These are phyloP conservation scores for Danionella dracula DNA, from an alignment of 2,797 vertebrate species.

Conservation along the genomic window DNA sequence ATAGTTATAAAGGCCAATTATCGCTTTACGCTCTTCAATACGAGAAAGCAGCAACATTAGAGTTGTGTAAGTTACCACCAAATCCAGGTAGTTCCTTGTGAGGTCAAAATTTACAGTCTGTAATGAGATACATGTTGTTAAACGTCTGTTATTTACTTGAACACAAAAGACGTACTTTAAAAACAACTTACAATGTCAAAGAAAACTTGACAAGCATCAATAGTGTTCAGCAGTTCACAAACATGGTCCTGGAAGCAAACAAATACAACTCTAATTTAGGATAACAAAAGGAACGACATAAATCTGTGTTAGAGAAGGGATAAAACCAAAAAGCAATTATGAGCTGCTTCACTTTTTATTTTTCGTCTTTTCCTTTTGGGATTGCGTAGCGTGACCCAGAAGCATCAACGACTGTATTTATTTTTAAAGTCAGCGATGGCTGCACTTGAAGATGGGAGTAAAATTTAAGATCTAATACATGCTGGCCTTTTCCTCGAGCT, in stretches of 20 bases:
- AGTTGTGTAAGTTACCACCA: conserved; percentile 96
- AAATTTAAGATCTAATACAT: too few species aligned
- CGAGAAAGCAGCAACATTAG: conserved; percentile 95
- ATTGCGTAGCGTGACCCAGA: too few species aligned
- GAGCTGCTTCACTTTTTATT: too few species aligned
- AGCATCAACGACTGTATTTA: too few species aligned
- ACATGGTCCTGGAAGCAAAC: conserved; percentile 83
- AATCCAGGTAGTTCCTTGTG: conserved; percentile 95
- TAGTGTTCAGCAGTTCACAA: conserved; percentile 95
- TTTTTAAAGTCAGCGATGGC: too few species aligned
- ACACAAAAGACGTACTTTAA: not conserved
- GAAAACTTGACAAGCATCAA: conserved; percentile 97
- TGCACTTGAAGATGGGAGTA: too few species aligned
- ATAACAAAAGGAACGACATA: too few species aligned
- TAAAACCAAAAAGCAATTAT: too few species aligned
- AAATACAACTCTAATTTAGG: too few species aligned
- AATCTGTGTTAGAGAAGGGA: too few species aligned
- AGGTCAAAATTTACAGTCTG: conserved; percentile 99
- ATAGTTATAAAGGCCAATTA: conserved; percentile 96
- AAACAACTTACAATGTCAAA: conserved; percentile 93
- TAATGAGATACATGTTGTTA: conserved; percentile 14
- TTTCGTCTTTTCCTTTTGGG: too few species aligned
- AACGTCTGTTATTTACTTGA: not conserved
- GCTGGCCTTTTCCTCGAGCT: too few species aligned
- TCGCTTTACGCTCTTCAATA: conserved; percentile 96